phyloP scores from a whole-genome alignment of 2,888 invertebrate genomes.

The Lepidochitona cinerea region DNA sequence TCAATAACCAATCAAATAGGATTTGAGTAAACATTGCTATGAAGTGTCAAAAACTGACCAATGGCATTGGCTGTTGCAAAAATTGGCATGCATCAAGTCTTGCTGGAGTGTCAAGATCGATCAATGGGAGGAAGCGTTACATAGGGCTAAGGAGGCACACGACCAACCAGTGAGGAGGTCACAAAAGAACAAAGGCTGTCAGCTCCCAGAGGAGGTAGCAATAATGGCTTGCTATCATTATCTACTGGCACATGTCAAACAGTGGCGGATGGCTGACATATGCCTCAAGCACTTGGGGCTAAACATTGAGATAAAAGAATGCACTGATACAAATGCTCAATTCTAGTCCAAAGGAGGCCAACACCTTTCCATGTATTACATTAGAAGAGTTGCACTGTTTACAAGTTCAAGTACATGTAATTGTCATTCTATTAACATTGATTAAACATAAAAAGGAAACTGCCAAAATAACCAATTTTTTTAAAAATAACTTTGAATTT shows the following conservation, averaged over 20 bases:
- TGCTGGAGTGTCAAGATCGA: background rate
- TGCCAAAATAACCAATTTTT: no score
- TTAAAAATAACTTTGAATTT: no score
- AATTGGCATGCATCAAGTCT: background rate
- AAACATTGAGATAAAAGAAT: no score
- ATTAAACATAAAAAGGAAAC: no score
- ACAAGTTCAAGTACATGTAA: no score
- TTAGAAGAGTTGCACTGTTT: no score
- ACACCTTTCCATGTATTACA: no score
- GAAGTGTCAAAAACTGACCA: background rate
- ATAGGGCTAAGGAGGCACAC: background rate
- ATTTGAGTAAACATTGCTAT: background rate
- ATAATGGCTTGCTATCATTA: background rate
- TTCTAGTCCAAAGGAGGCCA: no score
- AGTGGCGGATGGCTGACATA: no score
- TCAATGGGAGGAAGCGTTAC: background rate
- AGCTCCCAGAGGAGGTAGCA: background rate
- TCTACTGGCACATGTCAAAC: background rate
- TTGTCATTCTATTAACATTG: no score
- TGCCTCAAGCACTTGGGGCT: no score
- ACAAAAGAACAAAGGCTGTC: background rate
- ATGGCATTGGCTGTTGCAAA: background rate
- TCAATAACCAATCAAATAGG: background rate
- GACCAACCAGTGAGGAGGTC: background rate
- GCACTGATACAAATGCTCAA: no score